Evolutionary conservation across 2,888 invertebrate genomes (phyloP), one percentile per base, ranked within the genome.

Genomic region (Uloborus plumipes): DNA sequence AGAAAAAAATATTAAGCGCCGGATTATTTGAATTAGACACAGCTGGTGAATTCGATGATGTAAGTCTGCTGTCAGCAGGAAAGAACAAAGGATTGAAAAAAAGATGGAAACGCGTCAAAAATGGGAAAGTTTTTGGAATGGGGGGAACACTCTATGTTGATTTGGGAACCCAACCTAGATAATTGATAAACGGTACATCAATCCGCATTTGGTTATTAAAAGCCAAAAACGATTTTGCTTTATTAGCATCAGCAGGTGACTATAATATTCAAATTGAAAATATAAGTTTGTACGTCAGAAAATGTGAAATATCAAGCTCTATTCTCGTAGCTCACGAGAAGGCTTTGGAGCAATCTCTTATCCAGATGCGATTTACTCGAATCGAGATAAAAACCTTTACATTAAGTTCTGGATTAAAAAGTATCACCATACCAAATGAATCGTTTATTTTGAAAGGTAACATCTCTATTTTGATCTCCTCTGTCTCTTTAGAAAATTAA

Each of bases 271-370:
- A 31, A 11, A 64, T 73, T n/a, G 31, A 59, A 50, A 51, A 49
- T 11, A 31, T 50, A 47, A 31, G 50, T 50, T 15, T 76, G 16
- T 69, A 39, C 26, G 53, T 65, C 20, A 49, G 76, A 49, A 67
- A 61, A 61, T 59, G 26, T 20, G 47, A 69, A 20, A 22, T 69
- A 11, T 67, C 76, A 49, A 50, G 51, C 51, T 76, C 76, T 6
- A 39, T 76, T 18, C 16, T 69, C 0, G 31, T 76, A 0, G 69
- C 18, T 11, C 61, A 76, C 39, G 67, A 76, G 50, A 76, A 62
- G 15, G 51, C 69, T 0, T 15, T 69, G 16, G 76, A 76, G 61
- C 49, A 65, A 22, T 47, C 9, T 0, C 18, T 65, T 0, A 26
- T 74, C 1, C 65, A 74, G 55, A 55, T 65, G 22, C 58, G 58